These are phyloP conservation scores for Euthynnus affinis DNA, from an alignment of 2,797 vertebrate species.

Conservation along the genomic window DNA sequence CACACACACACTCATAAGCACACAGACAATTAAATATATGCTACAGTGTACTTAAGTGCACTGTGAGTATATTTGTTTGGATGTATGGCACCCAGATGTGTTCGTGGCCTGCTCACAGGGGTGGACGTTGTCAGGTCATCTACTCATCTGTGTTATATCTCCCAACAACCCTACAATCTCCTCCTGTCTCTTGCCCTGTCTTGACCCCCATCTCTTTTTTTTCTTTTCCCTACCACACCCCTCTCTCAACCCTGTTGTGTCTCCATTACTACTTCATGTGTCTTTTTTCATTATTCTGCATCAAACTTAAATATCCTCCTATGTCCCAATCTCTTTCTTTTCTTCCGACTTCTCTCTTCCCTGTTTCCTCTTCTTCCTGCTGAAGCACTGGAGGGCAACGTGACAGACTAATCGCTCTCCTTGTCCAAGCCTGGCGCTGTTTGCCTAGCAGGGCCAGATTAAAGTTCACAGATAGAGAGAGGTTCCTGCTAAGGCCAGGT, in stretches of 20 bases:
- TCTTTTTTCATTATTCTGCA: slow-evolving; percentile 24
- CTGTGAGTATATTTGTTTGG: slow-evolving; percentile 5
- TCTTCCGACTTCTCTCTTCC: slow-evolving; percentile 44
- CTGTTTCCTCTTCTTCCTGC: slow-evolving; percentile 50
- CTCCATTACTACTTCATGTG: not conserved
- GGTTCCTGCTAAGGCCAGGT: slow-evolving; percentile 85
- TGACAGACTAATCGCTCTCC: slow-evolving; percentile 77
- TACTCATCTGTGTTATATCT: slow-evolving; percentile 68
- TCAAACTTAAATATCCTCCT: slow-evolving; percentile 43
- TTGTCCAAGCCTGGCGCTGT: slow-evolving; percentile 79
- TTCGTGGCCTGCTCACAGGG: slow-evolving; percentile 52
- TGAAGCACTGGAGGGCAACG: slow-evolving; percentile 69
- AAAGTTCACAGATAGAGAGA: slow-evolving; percentile 85
- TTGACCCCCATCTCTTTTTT: not conserved
- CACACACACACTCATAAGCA: not conserved
- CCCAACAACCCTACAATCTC: slow-evolving; percentile 39
- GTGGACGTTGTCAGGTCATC: slow-evolving; percentile 68
- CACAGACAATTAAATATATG: not conserved
- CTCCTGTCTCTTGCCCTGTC: not conserved
- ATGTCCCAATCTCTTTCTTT: slow-evolving; percentile 43
- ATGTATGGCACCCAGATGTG: slow-evolving; percentile 59
- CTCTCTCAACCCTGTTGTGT: not conserved
- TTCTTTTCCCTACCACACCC: not conserved
- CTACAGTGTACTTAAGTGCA: not conserved
- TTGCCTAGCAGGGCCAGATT: slow-evolving; percentile 86